A percentile compares a stretch with the other conserved stretches of the same genome.
These are phyloP conservation scores for Meteorus colon DNA, from an alignment of 2,888 invertebrate species.

Conservation along the genomic window DNA sequence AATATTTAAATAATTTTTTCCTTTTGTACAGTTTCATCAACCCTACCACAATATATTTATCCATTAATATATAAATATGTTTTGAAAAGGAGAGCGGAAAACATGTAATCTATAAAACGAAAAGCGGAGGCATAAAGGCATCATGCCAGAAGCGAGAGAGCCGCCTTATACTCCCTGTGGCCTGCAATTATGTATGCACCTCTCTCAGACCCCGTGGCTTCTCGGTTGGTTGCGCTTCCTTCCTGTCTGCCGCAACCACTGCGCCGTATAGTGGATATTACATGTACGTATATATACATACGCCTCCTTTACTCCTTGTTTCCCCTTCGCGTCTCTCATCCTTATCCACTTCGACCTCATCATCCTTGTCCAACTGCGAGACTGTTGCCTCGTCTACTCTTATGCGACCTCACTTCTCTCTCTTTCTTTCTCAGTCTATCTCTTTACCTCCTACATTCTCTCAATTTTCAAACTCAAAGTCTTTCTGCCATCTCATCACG, in stretches of 20 bases:
- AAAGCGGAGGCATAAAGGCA: conserved; percentile 26
- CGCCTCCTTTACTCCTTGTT: conserved; percentile 47
- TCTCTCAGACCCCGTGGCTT: conserved; percentile 67
- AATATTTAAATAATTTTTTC: too few species aligned
- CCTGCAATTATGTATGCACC: conserved; percentile 71
- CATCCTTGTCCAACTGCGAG: conserved; percentile 8
- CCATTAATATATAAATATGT: not conserved
- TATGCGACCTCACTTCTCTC: not conserved
- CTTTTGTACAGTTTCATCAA: too few species aligned
- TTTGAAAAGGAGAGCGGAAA: not conserved
- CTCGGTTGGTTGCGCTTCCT: conserved; percentile 72
- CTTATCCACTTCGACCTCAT: conserved; percentile 27
- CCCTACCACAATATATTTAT: too few species aligned
- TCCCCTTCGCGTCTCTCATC: conserved; percentile 30
- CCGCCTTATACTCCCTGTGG: conserved; percentile 56
- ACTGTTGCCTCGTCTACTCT: not conserved
- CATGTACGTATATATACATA: conserved; percentile 28
- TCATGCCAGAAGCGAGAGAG: conserved; percentile 9
- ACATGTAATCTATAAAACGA: conserved; percentile 32
- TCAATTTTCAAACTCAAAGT: not conserved
- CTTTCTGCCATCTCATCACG: conserved; percentile 33
- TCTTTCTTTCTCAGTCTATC: not conserved
- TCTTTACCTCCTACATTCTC: not conserved
- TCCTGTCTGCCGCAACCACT: conserved; percentile 70
- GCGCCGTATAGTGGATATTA: conserved; percentile 50